A percentile compares a stretch with the other conserved stretches of the same genome.
Evolutionary conservation across 1,140 invertebrate species (phyloP).

Genomic region (Neoseiulus cucumeris): DNA sequence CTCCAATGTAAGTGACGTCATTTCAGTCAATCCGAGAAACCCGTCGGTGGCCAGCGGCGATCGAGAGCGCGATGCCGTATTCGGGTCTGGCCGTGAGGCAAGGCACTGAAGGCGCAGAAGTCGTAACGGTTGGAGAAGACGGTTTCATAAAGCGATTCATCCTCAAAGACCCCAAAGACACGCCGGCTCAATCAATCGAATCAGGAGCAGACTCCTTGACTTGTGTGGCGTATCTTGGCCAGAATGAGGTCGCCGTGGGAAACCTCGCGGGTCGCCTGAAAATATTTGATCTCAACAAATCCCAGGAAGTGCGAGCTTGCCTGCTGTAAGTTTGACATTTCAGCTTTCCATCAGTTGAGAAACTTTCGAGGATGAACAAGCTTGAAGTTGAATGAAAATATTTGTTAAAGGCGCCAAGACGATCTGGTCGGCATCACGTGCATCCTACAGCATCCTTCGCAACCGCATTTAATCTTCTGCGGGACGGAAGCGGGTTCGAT

Average conservation of each 20-base stretch:
- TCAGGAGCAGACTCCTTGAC: background rate
- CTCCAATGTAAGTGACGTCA: background rate
- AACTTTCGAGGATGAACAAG: too few species aligned
- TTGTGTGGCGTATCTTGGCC: background rate
- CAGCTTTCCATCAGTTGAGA: background rate
- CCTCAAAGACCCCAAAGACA: constrained; percentile 2
- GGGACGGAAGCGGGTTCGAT: constrained; percentile 6
- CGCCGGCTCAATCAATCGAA: background rate
- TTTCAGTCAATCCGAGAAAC: background rate
- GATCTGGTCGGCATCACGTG: constrained; percentile 1
- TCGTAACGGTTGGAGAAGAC: background rate
- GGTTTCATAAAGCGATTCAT: background rate
- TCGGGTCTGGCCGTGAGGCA: background rate
- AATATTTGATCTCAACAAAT: background rate
- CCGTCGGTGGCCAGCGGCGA: background rate
- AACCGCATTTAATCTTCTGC: background rate
- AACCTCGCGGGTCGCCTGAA: constrained; percentile 2
- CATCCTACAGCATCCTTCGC: background rate
- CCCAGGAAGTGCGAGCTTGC: background rate
- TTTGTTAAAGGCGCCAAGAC: background rate
- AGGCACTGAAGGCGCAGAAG: background rate
- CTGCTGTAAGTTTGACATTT: background rate
- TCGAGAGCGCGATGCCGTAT: background rate
- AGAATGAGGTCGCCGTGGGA: background rate
- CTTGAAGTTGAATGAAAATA: too few species aligned